Evolutionary conservation across 2,888 invertebrate genomes (phyloP), one percentile per base, ranked within the genome.

Genomic region (Acleris cristana): DNA sequence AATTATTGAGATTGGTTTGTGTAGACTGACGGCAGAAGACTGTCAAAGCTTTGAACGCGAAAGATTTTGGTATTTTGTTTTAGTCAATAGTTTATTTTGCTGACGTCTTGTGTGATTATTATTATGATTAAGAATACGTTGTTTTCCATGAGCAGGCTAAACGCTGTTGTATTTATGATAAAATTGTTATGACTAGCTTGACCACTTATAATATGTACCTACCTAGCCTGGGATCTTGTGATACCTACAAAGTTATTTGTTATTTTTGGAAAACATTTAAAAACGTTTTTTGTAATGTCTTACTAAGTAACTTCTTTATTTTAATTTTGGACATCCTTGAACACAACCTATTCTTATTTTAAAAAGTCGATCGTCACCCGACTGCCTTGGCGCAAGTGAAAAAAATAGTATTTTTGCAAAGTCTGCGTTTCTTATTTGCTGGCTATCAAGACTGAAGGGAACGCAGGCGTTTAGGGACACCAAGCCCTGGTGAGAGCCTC

Each of bases 401-500:
- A 87, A 85, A 86, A 87, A 83, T 88, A 89, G 89, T 89, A 80
- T 89, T 87, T 90, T 91, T 92, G 92, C 92, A 92, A 92, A 92
- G 84, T 90, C 82, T 92, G 85, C 90, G 80, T 92, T 92, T 92
- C 90, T 92, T 90, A 92, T 90, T 91, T 92, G 92, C 92, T 90
- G 89, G 88, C 92, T 90, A 88, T 86, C 85, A 84, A 93, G 93
- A 88, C 91, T 92, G 90, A 93, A 90, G 86, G 90, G 92, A 87
- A 92, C 92, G 80, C 90, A 89, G 87, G 93, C 91, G 87, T 90
- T 88, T 89, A 92, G 92, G 92, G 93, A 93, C 90, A 88, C 93
- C 80, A 93, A 91, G 90, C 93, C 93, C 92, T 93, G 93, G 93
- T 93, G 93, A 93, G 93, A 92, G 89, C 92, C 90, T 86, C 86